Percentiles rank a stretch among this genome's conserved stretches.
These are phyloP conservation scores for Drosophila merina DNA, from an alignment of 2,888 invertebrate species.

Conservation along the genomic window DNA sequence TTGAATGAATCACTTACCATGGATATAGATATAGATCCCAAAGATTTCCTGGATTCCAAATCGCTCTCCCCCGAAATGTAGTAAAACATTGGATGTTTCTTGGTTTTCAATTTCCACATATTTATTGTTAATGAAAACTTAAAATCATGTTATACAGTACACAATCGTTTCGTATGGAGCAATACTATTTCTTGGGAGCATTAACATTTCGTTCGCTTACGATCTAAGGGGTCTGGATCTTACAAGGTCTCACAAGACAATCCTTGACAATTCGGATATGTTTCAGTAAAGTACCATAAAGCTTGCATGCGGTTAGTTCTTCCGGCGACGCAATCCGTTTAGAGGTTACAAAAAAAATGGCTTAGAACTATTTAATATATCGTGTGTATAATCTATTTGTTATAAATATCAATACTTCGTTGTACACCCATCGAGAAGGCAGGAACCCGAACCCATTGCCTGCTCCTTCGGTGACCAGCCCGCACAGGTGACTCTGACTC, in stretches of 20 bases:
- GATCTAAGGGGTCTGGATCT: constrained; percentile 12
- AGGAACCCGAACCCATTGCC: neutral
- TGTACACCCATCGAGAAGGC: constrained; percentile 50
- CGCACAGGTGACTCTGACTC: neutral
- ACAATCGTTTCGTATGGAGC: constrained; percentile 66
- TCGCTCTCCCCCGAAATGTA: neutral
- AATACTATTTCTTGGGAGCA: constrained; percentile 57
- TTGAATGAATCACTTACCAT: no score
- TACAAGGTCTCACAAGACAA: neutral
- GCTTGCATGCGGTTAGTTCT: constrained; percentile 32
- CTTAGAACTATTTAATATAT: constrained; percentile 69
- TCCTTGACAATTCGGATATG: constrained; percentile 23
- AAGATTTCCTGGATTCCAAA: neutral
- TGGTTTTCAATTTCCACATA: constrained; percentile 20
- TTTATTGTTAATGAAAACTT: constrained; percentile 49
- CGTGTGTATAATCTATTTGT: constrained; percentile 31
- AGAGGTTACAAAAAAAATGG: constrained; percentile 68
- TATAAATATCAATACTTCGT: constrained; percentile 69
- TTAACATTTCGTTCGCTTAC: constrained; percentile 64
- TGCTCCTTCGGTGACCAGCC: constrained; percentile 21
- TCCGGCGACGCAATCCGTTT: constrained; percentile 44
- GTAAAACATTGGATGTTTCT: constrained; percentile 5
- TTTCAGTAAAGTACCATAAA: constrained; percentile 19
- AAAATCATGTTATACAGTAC: constrained; percentile 53
- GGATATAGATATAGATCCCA: neutral